Evolutionary conservation across 2,888 invertebrate species (phyloP), one percentile per base, ranked within the genome.

Genomic region (Lathronympha strigana): DNA sequence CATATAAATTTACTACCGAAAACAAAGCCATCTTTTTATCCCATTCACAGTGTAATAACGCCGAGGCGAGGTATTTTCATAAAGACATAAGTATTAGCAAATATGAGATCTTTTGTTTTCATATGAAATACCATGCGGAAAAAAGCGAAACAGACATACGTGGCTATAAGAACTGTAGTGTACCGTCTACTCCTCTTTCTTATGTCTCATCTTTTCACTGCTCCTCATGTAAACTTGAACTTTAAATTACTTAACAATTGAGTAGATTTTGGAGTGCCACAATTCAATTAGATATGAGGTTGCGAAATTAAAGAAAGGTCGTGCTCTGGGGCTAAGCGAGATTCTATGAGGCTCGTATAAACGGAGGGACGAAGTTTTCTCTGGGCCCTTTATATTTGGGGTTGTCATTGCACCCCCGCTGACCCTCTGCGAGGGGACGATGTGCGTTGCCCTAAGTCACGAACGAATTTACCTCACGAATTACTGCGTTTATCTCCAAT

Each of bases 321-420:
- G 8, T 9, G 57, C 31, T 28, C 25, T 72, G 74, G 72, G 76
- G 78, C 81, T 79, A 80, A 83, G 83, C 85, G 82, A 79, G 81
- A 83, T 86, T 87, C 81, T 85, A 87, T 84, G 82, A 82, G 81
- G 82, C 82, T 82, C 78, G 77, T 82, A 82, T 82, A 81, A 81
- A 45, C 21, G 58, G 64, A 58, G 33, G 45, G 58, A 38, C 60
- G 66, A 53, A 63, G 57, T 63, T 58, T 43, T 58, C 50, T 58
- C 57, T n/a, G 83, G 79, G 84, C 87, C 88, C 86, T 88, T 87
- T 83, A 82, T 83, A 81, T 86, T 86, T 87, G 81, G 89, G 89
- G 90, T 85, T 86, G 88, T 87, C 87, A 84, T 80, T 83, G 84
- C 82, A 77, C 86, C 88, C 86, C 86, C 73, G 82, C 80, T 88